Base-by-base conservation (phyloP, 2,113 vertebrate species). In the Esox niger region DNA sequence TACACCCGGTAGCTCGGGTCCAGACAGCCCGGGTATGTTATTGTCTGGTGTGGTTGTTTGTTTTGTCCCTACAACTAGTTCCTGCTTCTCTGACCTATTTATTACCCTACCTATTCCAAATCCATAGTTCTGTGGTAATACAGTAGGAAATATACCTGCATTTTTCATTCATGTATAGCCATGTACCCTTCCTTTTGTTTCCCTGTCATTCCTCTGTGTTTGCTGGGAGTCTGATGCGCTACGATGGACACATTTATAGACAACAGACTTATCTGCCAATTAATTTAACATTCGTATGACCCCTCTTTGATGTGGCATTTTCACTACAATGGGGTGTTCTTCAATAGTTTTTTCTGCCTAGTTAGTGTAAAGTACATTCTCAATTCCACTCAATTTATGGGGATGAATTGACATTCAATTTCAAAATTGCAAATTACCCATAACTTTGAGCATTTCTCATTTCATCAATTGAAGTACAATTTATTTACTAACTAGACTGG, bases 21-120 rank as follows among this genome's bases (percentile, higher is more conserved):
- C 89, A 65, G 88, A 90, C 68, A 89, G 88, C 80, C 89, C 86
- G 81, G 90, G 87, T 92, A 91, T 89, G 91, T 92, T 79, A 80
- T 77, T 2, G 82, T 82, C 60, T 84, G 78, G 13, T 85, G 85
- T 89, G 86, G 35, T 80, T 74, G 76, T 79, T 76, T 86, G 86
- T 82, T 72, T 76, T 83, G 67, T 6, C 57, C 27, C 71, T 69
- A 74, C 61, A 21, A 38, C 72, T 74, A 66, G 70, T 67, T 66
- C 26, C 62, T n/a, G n/a, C n/a, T 70, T 62, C 72, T 68, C 71
- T 54, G 60, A 68, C 66, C 66, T 73, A 80, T 58, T 74, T 70
- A 54, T 77, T 68, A 64, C 63, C 69, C 2, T 74, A 54, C 67
- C 66, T 80, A 64, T n/a, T 79, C 74, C 76, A 67, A 30, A 26